These are phyloP conservation scores for Drosophila rufa DNA, from an alignment of 1,140 invertebrate genomes.

Conservation along the genomic window DNA sequence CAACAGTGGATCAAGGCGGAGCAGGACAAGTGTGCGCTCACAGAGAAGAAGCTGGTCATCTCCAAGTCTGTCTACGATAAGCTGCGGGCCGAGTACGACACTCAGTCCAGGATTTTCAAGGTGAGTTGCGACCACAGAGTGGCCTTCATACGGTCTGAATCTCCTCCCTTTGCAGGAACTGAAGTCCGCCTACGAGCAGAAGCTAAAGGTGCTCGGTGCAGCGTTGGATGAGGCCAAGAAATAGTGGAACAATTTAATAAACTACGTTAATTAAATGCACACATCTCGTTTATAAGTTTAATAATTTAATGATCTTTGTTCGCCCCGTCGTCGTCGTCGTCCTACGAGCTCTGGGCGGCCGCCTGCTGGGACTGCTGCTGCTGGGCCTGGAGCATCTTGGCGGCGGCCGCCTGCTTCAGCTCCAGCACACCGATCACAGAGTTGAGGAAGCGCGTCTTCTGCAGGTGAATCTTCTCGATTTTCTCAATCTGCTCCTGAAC, in stretches of 20 bases:
- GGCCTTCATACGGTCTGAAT: neutral
- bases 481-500: slow-evolving; percentile 97
- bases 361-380: slow-evolving; percentile 59
- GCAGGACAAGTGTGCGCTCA: slow-evolving; percentile 88
- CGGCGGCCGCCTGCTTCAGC: slow-evolving; percentile 86
- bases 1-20: slow-evolving; percentile 89
- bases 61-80: slow-evolving; percentile 90
- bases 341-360: slow-evolving; percentile 42
- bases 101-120: slow-evolving; percentile 90
- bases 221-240: slow-evolving; percentile 79
- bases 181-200: slow-evolving; percentile 77
- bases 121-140: slow-evolving; percentile 54
- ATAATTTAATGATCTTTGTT: slow-evolving; percentile 73
- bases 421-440: slow-evolving; percentile 90
- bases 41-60: slow-evolving; percentile 89
- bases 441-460: slow-evolving; percentile 94
- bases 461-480: slow-evolving; percentile 93
- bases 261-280: slow-evolving; percentile 77
- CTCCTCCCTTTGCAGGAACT: slow-evolving; percentile 57
- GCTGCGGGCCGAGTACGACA: slow-evolving; percentile 91
- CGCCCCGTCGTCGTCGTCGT: slow-evolving; percentile 2
- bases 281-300: slow-evolving; percentile 68
- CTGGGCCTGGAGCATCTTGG: slow-evolving; percentile 72
- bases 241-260: slow-evolving; percentile 76
- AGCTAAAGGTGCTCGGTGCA: slow-evolving; percentile 68